Evolutionary conservation across 2,888 invertebrate species (phyloP), one percentile per base, ranked within the genome.

Genomic region (Drosophila cognata): DNA sequence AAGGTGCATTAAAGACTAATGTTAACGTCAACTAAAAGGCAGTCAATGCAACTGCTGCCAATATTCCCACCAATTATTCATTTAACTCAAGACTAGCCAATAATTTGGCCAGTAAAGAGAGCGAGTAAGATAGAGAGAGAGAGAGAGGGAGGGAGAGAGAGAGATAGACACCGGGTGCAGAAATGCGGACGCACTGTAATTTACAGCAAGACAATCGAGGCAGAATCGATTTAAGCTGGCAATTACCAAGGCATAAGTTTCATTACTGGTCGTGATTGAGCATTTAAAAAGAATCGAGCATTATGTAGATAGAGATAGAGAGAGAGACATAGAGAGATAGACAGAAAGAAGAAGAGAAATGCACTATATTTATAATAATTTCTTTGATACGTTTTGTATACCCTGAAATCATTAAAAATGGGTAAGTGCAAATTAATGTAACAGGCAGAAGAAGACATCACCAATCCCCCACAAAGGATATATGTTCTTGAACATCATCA

Each of bases 1-100:
- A 78, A 11, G 11, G 28, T 46, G 33, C 71, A 51, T 60, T 65
- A 35, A 51, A 13, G n/a, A 18, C 25, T 36, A 28, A 38, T 21
- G 36, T 53, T 25, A 6, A 11, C 35, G 28, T 4, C 25, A 36
- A 33, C 31, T n/a, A 33, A 33, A 55, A 28, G 13, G 13, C 13
- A n/a, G 31, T 52, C 36, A 28, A 5, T 16, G 35, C 35, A 62
- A 55, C 41, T 62, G 55, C 62, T 78, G 74, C 18, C 56, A 7
- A 28, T 25, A 41, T 55, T 64, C 74, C 64, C 74, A 77, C 36
- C 56, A 56, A 25, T 53, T 35, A 21, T 25, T 35, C 10, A 53
- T 53, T 35, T 21, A 6, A 25, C 25, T 11, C 35, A 55, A 36
- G 18, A 25, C 18, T 25, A 1, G 21, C 52, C 31, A 31, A 31